phyloP scores from a whole-genome alignment of 2,888 invertebrate genomes.

The Noctua comes region DNA sequence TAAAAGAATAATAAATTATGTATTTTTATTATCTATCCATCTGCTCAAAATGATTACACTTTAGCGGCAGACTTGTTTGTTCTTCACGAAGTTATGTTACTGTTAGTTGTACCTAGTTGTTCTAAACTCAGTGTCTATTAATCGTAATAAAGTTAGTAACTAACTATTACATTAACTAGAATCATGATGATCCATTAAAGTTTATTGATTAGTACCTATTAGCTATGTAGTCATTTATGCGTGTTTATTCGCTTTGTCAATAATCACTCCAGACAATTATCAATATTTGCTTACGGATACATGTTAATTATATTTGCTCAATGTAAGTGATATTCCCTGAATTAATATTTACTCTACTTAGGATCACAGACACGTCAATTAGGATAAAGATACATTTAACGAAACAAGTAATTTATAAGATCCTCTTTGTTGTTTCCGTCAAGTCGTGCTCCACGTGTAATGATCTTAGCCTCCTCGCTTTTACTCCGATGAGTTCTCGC shows the following conservation, averaged over 20 bases:
- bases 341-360: slow-evolving; percentile 1
- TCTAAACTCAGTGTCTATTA: not conserved
- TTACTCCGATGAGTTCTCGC: slow-evolving; percentile 65
- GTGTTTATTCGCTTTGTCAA: slow-evolving; percentile 12
- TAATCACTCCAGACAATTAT: slow-evolving; percentile 12
- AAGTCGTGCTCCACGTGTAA: slow-evolving; percentile 45
- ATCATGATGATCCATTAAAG: not conserved
- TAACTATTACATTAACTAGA: not conserved
- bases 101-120: not conserved
- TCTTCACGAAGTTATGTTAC: not conserved
- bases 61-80: not conserved
- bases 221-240: not conserved
- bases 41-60: not conserved
- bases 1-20: not conserved
- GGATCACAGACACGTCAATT: not conserved
- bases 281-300: not conserved
- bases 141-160: not conserved
- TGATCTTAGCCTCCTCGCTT: slow-evolving; percentile 45
- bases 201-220: not conserved
- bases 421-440: slow-evolving; percentile 33
- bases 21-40: not conserved
- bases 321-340: not conserved
- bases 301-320: slow-evolving; percentile 30
- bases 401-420: slow-evolving; percentile 44
- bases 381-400: slow-evolving; percentile 15